These are phyloP conservation scores for Heterotilapia buettikoferi DNA, from an alignment of 2,113 vertebrate species.

Conservation along the genomic window DNA sequence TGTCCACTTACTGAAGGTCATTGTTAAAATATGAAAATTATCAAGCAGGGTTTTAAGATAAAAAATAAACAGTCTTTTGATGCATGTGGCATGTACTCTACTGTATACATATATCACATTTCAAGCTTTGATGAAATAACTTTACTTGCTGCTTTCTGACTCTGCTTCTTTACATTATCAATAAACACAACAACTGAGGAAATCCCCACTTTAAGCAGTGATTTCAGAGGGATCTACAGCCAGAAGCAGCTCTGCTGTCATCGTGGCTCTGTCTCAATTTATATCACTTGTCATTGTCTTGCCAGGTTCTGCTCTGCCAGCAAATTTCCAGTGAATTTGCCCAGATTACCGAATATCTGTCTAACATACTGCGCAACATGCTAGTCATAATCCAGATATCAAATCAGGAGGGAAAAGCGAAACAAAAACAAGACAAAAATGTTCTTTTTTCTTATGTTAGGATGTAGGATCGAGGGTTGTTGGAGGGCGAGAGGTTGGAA, in stretches of 20 bases:
- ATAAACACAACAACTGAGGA: not conserved
- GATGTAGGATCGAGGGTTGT: not conserved
- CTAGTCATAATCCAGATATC: not conserved
- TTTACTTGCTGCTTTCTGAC: not conserved
- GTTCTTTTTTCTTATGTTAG: not conserved
- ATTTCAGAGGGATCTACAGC: not conserved
- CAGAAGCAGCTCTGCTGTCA: not conserved
- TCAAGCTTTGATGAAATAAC: not conserved
- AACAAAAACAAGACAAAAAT: not conserved
- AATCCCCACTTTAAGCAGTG: not conserved
- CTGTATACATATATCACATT: not conserved
- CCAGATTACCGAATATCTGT: conserved; percentile 35
- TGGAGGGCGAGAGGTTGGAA: not conserved
- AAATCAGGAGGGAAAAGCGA: not conserved
- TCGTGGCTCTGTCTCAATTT: not conserved
- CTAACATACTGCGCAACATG: not conserved
- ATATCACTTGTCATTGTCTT: not conserved
- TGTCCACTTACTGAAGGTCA: not conserved
- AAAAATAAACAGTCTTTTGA: not conserved
- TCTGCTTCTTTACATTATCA: not conserved
- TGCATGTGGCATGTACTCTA: not conserved
- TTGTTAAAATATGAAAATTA: not conserved
- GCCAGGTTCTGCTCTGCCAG: conserved; percentile 35
- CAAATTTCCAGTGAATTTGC: conserved; percentile 15
- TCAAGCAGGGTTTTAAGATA: not conserved